phyloP scores from a whole-genome alignment of 2,888 invertebrate species.

The Drosophila mimica region DNA sequence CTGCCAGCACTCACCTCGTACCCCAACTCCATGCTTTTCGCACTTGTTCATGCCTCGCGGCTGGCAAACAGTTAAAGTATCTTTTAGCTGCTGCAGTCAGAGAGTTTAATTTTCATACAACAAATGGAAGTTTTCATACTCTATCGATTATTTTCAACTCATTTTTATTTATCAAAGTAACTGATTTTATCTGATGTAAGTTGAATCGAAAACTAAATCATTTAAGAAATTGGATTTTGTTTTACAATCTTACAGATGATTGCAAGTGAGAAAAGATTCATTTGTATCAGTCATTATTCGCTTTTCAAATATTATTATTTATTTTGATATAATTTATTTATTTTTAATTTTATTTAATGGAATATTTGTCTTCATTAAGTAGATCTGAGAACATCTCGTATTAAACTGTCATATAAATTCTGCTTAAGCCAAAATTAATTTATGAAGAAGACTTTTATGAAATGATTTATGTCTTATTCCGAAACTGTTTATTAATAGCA shows the following conservation, averaged over 20 bases:
- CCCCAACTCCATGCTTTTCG: conserved; percentile 30
- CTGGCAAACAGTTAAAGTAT: conserved; percentile 54
- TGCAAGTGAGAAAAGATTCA: neutral
- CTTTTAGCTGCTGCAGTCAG: conserved; percentile 24
- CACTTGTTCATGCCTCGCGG: conserved; percentile 63
- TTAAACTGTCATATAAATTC: neutral
- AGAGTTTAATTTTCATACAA: neutral
- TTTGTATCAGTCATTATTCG: neutral
- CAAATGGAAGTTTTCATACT: conserved; percentile 30
- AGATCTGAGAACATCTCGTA: neutral
- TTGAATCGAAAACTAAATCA: neutral
- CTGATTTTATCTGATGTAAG: neutral
- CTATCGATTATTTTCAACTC: neutral
- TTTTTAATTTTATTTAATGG: too few relatives aligned
- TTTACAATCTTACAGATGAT: neutral
- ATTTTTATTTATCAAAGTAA: neutral
- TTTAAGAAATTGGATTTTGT: neutral
- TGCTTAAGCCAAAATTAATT: fast-evolving
- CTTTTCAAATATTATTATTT: neutral
- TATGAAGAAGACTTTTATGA: neutral
- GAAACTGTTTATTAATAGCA: neutral
- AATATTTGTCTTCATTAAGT: too few relatives aligned
- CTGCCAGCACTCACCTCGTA: too few relatives aligned
- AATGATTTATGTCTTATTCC: neutral
- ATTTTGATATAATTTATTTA: too few relatives aligned